phyloP scores from a whole-genome alignment of 2,888 invertebrate species.

The Gasteruption jaculator region DNA sequence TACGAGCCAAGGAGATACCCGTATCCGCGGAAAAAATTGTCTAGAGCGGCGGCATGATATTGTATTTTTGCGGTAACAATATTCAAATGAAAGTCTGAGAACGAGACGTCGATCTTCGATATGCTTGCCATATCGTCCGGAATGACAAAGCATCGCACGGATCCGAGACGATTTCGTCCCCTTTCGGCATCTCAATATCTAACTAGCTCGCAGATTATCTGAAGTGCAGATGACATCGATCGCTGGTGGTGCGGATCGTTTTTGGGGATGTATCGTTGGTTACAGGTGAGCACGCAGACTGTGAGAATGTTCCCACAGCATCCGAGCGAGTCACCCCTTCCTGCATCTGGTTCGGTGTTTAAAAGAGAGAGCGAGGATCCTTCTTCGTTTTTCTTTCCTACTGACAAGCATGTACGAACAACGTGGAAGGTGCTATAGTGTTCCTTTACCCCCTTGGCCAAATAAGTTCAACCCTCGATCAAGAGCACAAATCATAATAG shows the following conservation, averaged over 20 bases:
- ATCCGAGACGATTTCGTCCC: background rate
- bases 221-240: slow-evolving; percentile 28
- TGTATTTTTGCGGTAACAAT: too few species aligned
- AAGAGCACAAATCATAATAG: slow-evolving; percentile 33
- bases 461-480: slow-evolving; percentile 34
- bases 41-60: background rate
- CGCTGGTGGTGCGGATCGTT: slow-evolving; percentile 27
- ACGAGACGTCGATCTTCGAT: too few species aligned
- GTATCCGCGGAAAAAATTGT: background rate
- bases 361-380: too few species aligned
- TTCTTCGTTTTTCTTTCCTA: slow-evolving; percentile 19
- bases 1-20: too few species aligned
- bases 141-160: background rate
- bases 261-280: slow-evolving; percentile 26
- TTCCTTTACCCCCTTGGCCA: slow-evolving; percentile 31
- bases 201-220: slow-evolving; percentile 16
- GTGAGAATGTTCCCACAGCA: slow-evolving; percentile 50
- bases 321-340: slow-evolving; percentile 41
- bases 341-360: too few species aligned
- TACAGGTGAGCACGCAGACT: slow-evolving; percentile 43
- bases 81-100: too few species aligned
- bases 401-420: too few species aligned
- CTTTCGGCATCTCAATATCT: background rate
- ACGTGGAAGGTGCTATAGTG: slow-evolving; percentile 31
- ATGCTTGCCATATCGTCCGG: too few species aligned